Evolutionary conservation across 2,113 vertebrate genomes (phyloP), one percentile per base, ranked within the genome.

Genomic region (Cricetomys ansorgei): DNA sequence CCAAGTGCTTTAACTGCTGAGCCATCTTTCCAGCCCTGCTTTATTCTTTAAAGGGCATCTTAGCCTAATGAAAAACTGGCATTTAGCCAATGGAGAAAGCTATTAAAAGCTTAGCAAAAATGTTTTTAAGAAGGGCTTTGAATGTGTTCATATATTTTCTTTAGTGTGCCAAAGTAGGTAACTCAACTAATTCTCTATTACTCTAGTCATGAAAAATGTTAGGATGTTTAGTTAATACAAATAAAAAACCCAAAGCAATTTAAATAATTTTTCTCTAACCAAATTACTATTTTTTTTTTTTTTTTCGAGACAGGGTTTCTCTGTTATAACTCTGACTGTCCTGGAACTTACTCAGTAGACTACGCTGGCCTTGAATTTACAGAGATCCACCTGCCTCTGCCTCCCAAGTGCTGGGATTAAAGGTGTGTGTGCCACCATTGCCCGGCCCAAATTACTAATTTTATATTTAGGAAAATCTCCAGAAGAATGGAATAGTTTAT

Each of bases 31-130:
- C 59, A 84, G 8, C 13, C 27, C 57, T 94, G 23, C 59, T 94
- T 53, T 91, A 19, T 72, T 92, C 62, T 79, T 95, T 95, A 80
- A 95, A 73, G 37, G 27, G 76, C 37, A 7, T 94, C 73, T 43
- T 83, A 75, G 1, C 23, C 16, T 95, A 81, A 86, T 95, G 72
- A 94, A 94, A 96, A 76, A 85, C 83, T 91, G 87, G 77, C 76
- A 93, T 94, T 94, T 93, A 96, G 84, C 87, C 85, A 92, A 62
- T 43, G 90, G 81, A 93, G 73, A 96, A 69, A 86, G 27, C 75
- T 88, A 57, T 73, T 96, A 91, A 94, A 19, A 91, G n/a, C 43
- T 93, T 93, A 96, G 43, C 94, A 94, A 75, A 94, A 91, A 69
- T 77, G 34, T 92, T 92, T 25, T 88, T n/a, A 0, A 81, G 89